A percentile compares a stretch with the other conserved stretches of the same genome.
Evolutionary conservation across 2,888 invertebrate species (phyloP).

Genomic region (Spilosoma lubricipeda): DNA sequence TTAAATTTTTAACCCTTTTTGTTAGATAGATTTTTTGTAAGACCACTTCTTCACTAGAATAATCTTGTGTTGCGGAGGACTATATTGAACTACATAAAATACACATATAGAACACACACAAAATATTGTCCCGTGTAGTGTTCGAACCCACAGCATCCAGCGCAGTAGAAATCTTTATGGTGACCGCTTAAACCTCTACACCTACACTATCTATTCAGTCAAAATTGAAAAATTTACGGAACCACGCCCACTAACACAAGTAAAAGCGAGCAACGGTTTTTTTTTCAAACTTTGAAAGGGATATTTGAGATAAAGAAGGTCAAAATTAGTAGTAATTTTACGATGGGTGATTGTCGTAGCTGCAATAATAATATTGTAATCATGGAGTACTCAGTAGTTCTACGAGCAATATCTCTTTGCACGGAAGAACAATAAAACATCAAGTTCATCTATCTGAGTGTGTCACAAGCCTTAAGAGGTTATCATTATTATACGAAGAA

Average conservation of each 20-base stretch:
- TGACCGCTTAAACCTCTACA: too few species aligned
- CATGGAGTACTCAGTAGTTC: not conserved
- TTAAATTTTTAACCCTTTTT: too few species aligned
- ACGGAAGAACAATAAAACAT: not conserved
- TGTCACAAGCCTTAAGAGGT: constrained; percentile 8
- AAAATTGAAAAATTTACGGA: not conserved
- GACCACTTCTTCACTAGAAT: too few species aligned
- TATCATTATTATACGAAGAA: constrained; percentile 30
- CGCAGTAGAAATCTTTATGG: too few species aligned
- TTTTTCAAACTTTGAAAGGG: not conserved
- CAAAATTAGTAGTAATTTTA: not conserved
- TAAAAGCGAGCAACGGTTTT: not conserved
- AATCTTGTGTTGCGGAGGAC: too few species aligned
- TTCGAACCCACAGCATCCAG: too few species aligned
- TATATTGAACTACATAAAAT: too few species aligned
- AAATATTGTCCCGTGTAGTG: too few species aligned
- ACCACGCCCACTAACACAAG: not conserved
- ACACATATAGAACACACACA: too few species aligned
- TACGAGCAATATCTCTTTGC: not conserved
- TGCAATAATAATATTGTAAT: not conserved
- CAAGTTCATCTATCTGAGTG: not conserved
- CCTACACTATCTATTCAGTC: too few species aligned
- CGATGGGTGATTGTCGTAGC: not conserved
- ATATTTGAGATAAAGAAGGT: not conserved
- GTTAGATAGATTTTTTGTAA: too few species aligned